phyloP scores from a whole-genome alignment of 1,140 invertebrate genomes.

The Sogatella furcifera region DNA sequence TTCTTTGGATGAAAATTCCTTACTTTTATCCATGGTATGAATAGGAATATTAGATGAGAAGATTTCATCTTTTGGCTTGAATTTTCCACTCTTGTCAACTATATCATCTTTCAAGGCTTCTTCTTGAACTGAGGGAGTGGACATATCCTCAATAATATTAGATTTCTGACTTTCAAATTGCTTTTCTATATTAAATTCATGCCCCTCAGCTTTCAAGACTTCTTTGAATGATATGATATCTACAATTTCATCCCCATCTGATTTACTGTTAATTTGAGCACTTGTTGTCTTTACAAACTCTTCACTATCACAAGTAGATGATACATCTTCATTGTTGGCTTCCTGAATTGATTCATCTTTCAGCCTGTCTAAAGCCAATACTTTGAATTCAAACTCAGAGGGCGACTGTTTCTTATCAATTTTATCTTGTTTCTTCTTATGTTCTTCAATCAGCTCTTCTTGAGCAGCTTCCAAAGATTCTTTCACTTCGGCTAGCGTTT shows the following conservation, averaged over 20 bases:
- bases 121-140: no score
- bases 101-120: no score
- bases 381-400: slow-evolving; percentile 58
- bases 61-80: no score
- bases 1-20: no score
- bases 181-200: no score
- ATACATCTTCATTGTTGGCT: slow-evolving; percentile 21
- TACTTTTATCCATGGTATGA: no score
- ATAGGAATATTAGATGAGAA: no score
- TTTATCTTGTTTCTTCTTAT: slow-evolving; percentile 27
- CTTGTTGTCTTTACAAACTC: background rate
- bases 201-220: background rate
- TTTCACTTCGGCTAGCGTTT: slow-evolving; percentile 26
- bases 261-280: background rate
- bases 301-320: background rate
- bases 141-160: no score
- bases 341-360: slow-evolving; percentile 26
- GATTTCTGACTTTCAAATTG: no score
- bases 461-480: slow-evolving; percentile 29
- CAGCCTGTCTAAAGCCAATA: slow-evolving; percentile 27
- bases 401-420: slow-evolving; percentile 54
- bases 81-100: no score
- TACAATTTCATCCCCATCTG: slow-evolving; percentile 27
- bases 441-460: slow-evolving; percentile 28
- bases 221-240: background rate